Percentiles rank a stretch among this genome's conserved stretches.
phyloP scores from a whole-genome alignment of 2,888 invertebrate genomes.

The Lasioglossum zephyrum region DNA sequence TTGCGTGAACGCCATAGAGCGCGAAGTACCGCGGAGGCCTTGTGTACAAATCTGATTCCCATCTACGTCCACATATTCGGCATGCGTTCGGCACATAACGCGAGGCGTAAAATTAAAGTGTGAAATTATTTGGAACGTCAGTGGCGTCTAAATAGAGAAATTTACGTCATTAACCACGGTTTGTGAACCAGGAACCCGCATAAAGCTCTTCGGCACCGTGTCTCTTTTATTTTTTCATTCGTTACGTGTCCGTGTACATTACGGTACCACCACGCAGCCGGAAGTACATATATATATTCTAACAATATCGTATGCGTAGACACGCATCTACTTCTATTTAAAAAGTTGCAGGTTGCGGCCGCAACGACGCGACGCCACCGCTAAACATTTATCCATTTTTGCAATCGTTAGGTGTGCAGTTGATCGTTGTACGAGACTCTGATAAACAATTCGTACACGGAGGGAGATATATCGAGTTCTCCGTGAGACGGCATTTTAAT shows the following conservation, averaged over 20 bases:
- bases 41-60: not conserved
- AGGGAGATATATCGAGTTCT: not conserved
- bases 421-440: not conserved
- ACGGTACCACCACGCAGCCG: conserved; percentile 38
- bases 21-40: not conserved
- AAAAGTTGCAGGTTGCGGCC: not conserved
- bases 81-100: not conserved
- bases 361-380: not conserved
- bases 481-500: not conserved
- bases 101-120: not conserved
- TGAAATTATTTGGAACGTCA: conserved; percentile 21
- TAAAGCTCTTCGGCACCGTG: conserved; percentile 25
- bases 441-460: not conserved
- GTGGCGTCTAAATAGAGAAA: conserved; percentile 25
- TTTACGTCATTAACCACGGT: conserved; percentile 13
- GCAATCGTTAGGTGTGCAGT: not conserved
- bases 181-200: conserved; percentile 58
- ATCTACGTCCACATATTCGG: not conserved
- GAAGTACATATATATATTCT: conserved; percentile 23
- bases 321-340: conserved; percentile 19
- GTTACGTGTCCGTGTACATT: conserved; percentile 40
- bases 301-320: conserved; percentile 23
- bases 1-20: not conserved
- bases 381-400: not conserved
- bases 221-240: conserved; percentile 41